Base-by-base conservation (phyloP, 2,113 vertebrate genomes). In the Phocoena phocoena region DNA sequence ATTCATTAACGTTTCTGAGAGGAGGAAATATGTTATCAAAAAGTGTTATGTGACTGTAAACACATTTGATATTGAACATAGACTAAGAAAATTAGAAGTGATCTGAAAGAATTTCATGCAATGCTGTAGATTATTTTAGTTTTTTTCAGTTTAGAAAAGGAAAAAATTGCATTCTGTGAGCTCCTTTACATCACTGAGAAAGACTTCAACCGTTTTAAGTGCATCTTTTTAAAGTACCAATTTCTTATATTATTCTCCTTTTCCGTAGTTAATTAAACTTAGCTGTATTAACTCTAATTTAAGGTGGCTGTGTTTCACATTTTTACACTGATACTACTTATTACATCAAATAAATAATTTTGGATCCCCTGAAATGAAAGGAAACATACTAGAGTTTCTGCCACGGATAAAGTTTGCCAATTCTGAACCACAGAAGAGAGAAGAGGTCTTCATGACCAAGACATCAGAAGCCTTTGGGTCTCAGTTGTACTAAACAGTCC, bases 311-410 rank as follows among this genome's bases (percentile, higher is more conserved):
- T 55, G n/a, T 63, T 93, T 93, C 33, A 18, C 44, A 63, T 71
- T 94, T 97, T 93, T 89, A n/a, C n/a, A 41, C 26, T 88, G 68
- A 55, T 74, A 44, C 23, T 85, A 28, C 6, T 73, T 94, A 71
- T 26, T 90, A 92, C 6, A 85, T 65, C n/a, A 90, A 71, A 70
- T n/a, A 95, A 95, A 90, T 70, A 93, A 88, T 60, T 92, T 93
- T 50, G 77, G 44, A 86, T 79, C 10, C 20, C 94, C 17, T 79
- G 21, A 38, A 92, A 79, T 85, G 12, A 90, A 93, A 73, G 36
- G 20, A 85, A 84, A 81, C 33, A 53, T 63, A 63, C 31, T 58
- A 50, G 53, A 82, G 2, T 91, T 93, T 70, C 70, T 71, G 18
- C 73, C 17, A n/a, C 41, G 50, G 41, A 60, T 92, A 20, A 79